Evolutionary conservation across 2,113 vertebrate species (phyloP).

Genomic region (Neotragus moschatus): DNA sequence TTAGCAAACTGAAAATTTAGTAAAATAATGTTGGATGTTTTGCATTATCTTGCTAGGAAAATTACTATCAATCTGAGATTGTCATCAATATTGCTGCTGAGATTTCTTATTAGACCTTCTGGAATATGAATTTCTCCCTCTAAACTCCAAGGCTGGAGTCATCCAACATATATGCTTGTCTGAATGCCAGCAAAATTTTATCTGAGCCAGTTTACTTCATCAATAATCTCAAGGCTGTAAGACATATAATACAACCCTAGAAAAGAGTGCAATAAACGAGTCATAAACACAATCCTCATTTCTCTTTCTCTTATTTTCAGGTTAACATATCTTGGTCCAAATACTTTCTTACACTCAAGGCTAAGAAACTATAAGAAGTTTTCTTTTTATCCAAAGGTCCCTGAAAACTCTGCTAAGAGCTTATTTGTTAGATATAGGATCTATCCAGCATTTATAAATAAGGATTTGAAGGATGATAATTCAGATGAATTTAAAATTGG

Average conservation of each 20-base stretch:
- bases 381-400: not conserved
- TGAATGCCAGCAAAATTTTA: not conserved
- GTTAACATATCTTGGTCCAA: not conserved
- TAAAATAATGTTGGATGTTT: not conserved
- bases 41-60: not conserved
- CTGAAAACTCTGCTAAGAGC: not conserved
- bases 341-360: not conserved
- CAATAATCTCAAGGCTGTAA: not conserved
- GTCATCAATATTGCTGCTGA: not conserved
- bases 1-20: not conserved
- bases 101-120: not conserved
- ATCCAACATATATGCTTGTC: not conserved
- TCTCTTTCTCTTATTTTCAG: not conserved
- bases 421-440: not conserved
- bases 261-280: not conserved
- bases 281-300: not conserved
- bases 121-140: not conserved
- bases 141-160: not conserved
- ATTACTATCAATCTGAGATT: not conserved
- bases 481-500: not conserved
- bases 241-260: not conserved
- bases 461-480: not conserved
- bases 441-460: not conserved
- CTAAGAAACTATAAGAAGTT: not conserved
- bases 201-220: not conserved